Conservation (phyloP, 92 coral and sea anemone genomes). For the Pocillopora meandrina region DNA sequence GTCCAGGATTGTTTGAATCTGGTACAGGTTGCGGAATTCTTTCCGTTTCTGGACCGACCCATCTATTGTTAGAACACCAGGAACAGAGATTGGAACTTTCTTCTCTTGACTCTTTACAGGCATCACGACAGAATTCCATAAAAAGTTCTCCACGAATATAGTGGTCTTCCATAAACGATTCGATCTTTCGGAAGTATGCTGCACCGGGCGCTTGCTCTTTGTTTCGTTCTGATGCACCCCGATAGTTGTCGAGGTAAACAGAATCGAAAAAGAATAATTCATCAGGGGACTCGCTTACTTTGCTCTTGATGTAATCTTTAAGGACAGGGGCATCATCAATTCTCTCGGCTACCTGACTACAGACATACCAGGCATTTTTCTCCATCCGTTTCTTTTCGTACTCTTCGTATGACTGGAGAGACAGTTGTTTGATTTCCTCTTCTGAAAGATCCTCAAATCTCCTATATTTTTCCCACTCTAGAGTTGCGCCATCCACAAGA, state of each 20-base stretch:
- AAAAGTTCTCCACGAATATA: slow-evolving; percentile 53
- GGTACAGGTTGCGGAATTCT: slow-evolving; percentile 58
- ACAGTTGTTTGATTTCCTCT: slow-evolving; percentile 35
- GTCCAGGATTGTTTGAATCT: slow-evolving; percentile 53
- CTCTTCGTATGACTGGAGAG: slow-evolving; percentile 38
- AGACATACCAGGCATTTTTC: slow-evolving; percentile 30
- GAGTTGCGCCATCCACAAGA: slow-evolving; percentile 55
- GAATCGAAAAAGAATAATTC: slow-evolving; percentile 53
- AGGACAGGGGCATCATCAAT: slow-evolving; percentile 49
- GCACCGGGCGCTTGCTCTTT: slow-evolving; percentile 44
- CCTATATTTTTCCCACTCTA: slow-evolving; percentile 32
- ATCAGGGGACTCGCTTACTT: slow-evolving; percentile 40
- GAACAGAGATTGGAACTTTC: slow-evolving; percentile 21
- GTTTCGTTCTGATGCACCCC: slow-evolving; percentile 35
- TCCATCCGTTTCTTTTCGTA: slow-evolving; percentile 51
- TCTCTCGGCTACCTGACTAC: slow-evolving; percentile 39
- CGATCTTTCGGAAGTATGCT: slow-evolving; percentile 20
- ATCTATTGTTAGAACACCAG: slow-evolving; percentile 25
- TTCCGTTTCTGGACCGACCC: slow-evolving; percentile 44
- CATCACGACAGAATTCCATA: slow-evolving; percentile 48
- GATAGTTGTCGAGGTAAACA: slow-evolving; percentile 28
- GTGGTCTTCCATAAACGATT: slow-evolving; percentile 39
- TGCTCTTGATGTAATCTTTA: slow-evolving; percentile 36
- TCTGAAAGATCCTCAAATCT: slow-evolving; percentile 54
- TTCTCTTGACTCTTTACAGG: slow-evolving; percentile 17